A percentile compares a stretch with the other conserved stretches of the same genome.
phyloP scores from a whole-genome alignment of 92 coral and sea anemone genomes.

The Phenganax subtilis region DNA sequence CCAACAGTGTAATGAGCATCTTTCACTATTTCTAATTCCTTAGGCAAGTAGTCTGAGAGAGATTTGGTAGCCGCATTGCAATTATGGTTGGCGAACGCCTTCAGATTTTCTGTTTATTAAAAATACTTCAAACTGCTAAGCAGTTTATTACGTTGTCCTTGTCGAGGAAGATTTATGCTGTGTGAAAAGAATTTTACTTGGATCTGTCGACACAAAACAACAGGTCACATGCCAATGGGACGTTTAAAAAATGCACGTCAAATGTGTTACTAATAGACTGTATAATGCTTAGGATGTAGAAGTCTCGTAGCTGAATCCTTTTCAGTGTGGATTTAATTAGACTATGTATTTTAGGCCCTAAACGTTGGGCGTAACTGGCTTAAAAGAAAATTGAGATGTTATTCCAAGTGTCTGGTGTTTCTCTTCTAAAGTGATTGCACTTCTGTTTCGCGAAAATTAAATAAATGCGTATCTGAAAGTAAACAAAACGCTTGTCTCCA shows the following conservation, averaged over 20 bases:
- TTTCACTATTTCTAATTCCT: constrained; percentile 31
- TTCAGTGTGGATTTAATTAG: too few species aligned
- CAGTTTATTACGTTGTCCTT: constrained; percentile 5
- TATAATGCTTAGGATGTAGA: too few species aligned
- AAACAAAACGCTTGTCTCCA: constrained; percentile 18
- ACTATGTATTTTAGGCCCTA: too few species aligned
- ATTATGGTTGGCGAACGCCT: not conserved
- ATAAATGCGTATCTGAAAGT: constrained; percentile 7
- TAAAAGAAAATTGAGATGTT: too few species aligned
- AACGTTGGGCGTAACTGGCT: too few species aligned
- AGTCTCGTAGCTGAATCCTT: too few species aligned
- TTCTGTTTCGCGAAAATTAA: constrained; percentile 15
- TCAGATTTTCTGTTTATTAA: too few species aligned
- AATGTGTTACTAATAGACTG: too few species aligned
- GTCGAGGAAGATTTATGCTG: constrained; percentile 32
- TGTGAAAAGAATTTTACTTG: constrained; percentile 17
- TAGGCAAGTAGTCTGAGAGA: not conserved
- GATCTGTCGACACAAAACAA: constrained; percentile 35
- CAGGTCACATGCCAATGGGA: too few species aligned
- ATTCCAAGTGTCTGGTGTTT: not conserved
- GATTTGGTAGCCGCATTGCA: constrained; percentile 4
- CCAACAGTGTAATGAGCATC: constrained; percentile 39
- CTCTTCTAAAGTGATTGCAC: not conserved
- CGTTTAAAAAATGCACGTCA: too few species aligned
- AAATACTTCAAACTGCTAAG: not conserved